phyloP scores from a whole-genome alignment of 2,113 vertebrate genomes.

The Microtus ochrogaster region DNA sequence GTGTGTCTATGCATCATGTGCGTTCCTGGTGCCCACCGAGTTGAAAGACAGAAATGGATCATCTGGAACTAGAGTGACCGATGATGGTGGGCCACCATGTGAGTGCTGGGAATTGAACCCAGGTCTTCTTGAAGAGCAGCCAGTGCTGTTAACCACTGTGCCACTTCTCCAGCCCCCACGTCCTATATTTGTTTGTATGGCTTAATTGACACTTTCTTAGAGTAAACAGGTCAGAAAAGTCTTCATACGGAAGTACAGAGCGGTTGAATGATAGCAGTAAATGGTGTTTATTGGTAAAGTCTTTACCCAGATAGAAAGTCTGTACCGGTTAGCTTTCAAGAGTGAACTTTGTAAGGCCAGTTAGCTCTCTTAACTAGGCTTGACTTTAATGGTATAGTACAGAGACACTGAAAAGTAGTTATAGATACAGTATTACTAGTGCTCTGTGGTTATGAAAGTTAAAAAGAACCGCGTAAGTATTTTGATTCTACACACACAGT shows the following conservation, averaged over 20 bases:
- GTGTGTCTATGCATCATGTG: background rate
- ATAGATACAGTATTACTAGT: background rate
- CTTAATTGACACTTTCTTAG: constrained; percentile 45
- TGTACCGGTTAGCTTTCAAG: background rate
- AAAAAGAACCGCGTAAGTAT: background rate
- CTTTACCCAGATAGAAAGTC: background rate
- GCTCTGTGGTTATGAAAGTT: constrained; percentile 33
- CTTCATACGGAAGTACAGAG: constrained; percentile 12
- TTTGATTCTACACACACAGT: background rate
- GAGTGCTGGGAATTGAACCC: background rate
- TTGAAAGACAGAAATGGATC: background rate
- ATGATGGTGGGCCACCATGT: background rate
- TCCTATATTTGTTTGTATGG: constrained; percentile 28
- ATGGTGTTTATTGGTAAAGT: constrained; percentile 34
- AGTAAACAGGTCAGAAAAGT: constrained; percentile 38
- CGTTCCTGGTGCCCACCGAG: background rate
- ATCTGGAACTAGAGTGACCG: background rate
- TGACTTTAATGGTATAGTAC: constrained; percentile 32
- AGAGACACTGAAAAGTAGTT: constrained; percentile 28
- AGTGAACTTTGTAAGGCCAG: background rate
- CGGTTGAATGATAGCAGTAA: constrained; percentile 4
- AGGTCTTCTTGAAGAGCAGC: background rate
- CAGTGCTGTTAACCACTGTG: background rate
- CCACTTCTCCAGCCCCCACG: background rate
- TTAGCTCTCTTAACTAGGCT: constrained; percentile 10